Evolutionary conservation across 2,888 invertebrate species (phyloP), one percentile per base, ranked within the genome.

Genomic region (Aleiodes testaceus): DNA sequence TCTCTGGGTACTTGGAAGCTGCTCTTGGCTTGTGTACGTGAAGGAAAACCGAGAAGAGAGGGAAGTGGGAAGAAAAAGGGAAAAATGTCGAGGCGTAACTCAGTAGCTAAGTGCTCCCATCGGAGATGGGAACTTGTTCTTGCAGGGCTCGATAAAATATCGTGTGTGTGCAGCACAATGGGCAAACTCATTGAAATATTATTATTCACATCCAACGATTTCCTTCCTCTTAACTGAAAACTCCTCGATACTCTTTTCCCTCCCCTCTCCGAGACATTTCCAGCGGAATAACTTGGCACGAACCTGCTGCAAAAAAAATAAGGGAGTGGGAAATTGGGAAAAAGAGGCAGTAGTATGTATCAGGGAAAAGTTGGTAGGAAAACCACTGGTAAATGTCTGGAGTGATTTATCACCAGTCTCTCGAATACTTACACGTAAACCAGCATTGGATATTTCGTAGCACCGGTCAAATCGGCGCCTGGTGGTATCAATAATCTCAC

Each of bases 351-450:
- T 71, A 73, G 59, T 50, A 72, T 36, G 59, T 18, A 59, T 59
- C 59, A 59, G 3, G 42, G 20, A 61, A 9, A 30, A 18, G 59
- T 47, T 68, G 69, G 66, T 50, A 52, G 61, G 45, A 55, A 69
- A 47, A 22, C 52, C 55, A 44, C 36, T 26, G 65, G n/a, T 18
- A 20, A 36, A 14, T 9, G 20, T 30, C 53, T 20, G 3, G 36
- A 18, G 42, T 59, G 59, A 59, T 59, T 59, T 59, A 59, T 59
- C 36, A 42, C 36, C 16, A 5, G 72, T 22, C 6, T 63, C 11
- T 4, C n/a, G 30, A 72, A 64, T n/a, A 91, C 93, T 92, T 89
- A 96, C 91, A 96, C 96, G 84, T 94, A 93, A 71, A 96, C 92
- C 42, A 96, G 87, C 88, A 96, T 90, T 0, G 96, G 96, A 82